Base-by-base conservation (phyloP, 2,113 vertebrate genomes). In the Ursus arctos region DNA sequence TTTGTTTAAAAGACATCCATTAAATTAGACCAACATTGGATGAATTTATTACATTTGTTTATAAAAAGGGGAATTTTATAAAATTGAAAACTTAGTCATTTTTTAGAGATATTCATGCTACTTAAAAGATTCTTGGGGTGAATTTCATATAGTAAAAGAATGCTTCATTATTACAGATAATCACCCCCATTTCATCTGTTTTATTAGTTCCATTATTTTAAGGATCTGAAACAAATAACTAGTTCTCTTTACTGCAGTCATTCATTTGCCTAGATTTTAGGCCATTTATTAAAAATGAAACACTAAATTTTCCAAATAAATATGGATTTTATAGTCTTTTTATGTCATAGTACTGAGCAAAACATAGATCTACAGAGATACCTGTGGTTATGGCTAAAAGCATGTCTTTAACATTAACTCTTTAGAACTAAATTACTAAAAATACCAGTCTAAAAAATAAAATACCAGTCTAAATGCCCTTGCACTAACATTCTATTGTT, bases 341-440 rank as follows among this genome's bases (percentile, higher is more conserved):
- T 49, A 47, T 95, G 40, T 40, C 1, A 15, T 53, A 87, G 7
- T 63, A 49, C 2, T 84, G 28, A 97, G 15, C 55, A 95, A 94
- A 63, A 79, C 71, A 87, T 59, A 90, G 4, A 21, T 86, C 31
- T 65, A 5, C 83, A 7, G 15, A 69, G 26, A 96, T 15, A 87
- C 43, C 26, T 82, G 2, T 83, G 91, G 43, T 92, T 90, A 40
- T 96, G 65, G 31, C 43, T 86, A 83, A 91, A 92, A 96, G 10
- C 59, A 63, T 90, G 16, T 63, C 65, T 95, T 97, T 83, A 95
- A 84, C 61, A 91, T 80, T 94, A 94, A 81, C 33, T 83, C 40
- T 91, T 95, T 85, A 47, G 43, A 92, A 90, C 84, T 94, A 88
- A 95, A 81, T 93, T 65, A 88, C 88, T 96, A 65, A 95, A 94